Conservation (phyloP, 2,888 invertebrate species). For the Papilio protenor region DNA sequence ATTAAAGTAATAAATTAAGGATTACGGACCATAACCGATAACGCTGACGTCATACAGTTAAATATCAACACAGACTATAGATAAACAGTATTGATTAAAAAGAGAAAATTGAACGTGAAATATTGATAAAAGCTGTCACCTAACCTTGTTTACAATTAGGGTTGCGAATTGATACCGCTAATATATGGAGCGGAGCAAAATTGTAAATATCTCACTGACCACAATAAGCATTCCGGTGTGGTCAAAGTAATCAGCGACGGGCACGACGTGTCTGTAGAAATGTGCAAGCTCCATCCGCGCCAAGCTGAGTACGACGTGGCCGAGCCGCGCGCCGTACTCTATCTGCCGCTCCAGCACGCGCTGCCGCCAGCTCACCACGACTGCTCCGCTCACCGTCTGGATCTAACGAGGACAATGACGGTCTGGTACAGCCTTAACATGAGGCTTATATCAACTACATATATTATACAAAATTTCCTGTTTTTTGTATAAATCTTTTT, state of each 20-base stretch:
- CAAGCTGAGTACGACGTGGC: constrained; percentile 91
- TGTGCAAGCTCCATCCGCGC: constrained; percentile 95
- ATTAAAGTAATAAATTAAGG: constrained; percentile 21
- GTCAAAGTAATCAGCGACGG: constrained; percentile 95
- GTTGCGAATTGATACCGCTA: background rate
- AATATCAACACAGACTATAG: background rate
- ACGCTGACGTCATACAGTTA: background rate
- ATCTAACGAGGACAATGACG: constrained; percentile 83
- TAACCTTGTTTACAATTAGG: background rate
- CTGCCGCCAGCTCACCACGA: constrained; percentile 94
- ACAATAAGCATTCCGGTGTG: constrained; percentile 89
- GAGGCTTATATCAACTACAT: background rate
- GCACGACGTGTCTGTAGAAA: constrained; percentile 94
- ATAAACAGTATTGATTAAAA: constrained; percentile 5
- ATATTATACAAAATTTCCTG: background rate
- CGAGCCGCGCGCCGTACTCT: constrained; percentile 94
- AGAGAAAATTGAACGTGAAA: background rate
- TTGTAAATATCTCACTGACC: constrained; percentile 57
- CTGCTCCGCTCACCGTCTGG: constrained; percentile 93
- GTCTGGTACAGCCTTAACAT: background rate
- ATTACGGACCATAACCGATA: constrained; percentile 1
- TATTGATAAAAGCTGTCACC: background rate
- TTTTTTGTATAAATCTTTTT: background rate
- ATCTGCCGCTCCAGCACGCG: constrained; percentile 94
- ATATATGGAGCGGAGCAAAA: background rate